Base-by-base conservation (phyloP, 2,113 vertebrate species). In the Platysternon megacephalum region DNA sequence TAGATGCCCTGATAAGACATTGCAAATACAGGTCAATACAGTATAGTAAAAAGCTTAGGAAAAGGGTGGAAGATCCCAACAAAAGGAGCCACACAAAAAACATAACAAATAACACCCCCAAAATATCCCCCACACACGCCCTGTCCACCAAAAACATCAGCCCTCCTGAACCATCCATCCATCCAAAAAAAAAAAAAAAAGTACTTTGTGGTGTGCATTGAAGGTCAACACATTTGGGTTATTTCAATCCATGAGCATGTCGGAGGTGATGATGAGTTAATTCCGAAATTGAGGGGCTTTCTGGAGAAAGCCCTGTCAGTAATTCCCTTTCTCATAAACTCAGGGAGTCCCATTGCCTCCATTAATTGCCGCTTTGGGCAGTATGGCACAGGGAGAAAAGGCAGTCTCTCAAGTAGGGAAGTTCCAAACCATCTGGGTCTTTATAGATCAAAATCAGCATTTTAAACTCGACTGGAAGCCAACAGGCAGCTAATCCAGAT, bases 291-390 rank as follows among this genome's bases (percentile, higher is more conserved):
- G 2, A 55, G n/a, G 61, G 53, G 35, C 2, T 85, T 87, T 51
- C 24, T 86, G 32, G n/a, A 1, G 10, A 6, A 0, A 0, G 21
- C 58, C 55, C 8, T 0, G 1, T 48, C 24, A 0, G 0, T 5
- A 21, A 3, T 9, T 32, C 52, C 44, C 29, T 87, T 6, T 46
- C 61, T 65, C 8, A 0, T 26, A 65, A 83, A 78, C 65, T 26
- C 48, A 49, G 42, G 13, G 29, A 52, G 16, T 32, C n/a, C 61
- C 61, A 68, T 21, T 68, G 16, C 35, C 61, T 68, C 35, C 35
- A 21, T n/a, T 68, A 68, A 68, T 22, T 11, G 58, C 19, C 44
- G 68, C 11, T 39, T 85, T 74, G 24, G 10, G 84, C 16, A 46
- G 4, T 24, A 39, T 19, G 55, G 1, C 9, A 1, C 7, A 10